Evolutionary conservation across 2,888 invertebrate genomes (phyloP).

Genomic region (Yponomeuta evonymella): DNA sequence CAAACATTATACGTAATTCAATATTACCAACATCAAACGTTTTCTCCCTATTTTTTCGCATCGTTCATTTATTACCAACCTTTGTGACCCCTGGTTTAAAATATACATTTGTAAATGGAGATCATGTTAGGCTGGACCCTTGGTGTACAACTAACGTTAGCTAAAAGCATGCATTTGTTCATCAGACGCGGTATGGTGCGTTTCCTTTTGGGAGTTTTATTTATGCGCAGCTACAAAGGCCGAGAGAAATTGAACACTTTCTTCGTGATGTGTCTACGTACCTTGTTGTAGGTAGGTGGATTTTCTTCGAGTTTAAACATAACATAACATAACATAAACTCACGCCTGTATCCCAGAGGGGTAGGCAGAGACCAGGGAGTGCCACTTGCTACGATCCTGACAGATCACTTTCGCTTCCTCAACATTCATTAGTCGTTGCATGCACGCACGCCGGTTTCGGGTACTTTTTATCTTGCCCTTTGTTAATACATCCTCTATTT

Average conservation of each 20-base stretch:
- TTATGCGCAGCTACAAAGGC: neutral
- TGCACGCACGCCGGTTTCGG: too few relatives aligned
- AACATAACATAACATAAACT: too few relatives aligned
- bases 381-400: too few relatives aligned
- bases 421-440: too few relatives aligned
- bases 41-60: constrained; percentile 3
- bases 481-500: too few relatives aligned
- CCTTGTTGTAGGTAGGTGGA: too few relatives aligned
- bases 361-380: too few relatives aligned
- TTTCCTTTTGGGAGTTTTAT: neutral
- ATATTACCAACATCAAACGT: neutral
- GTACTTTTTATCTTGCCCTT: too few relatives aligned
- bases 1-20: neutral
- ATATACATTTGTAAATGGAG: neutral
- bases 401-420: too few relatives aligned
- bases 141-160: neutral
- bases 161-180: neutral
- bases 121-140: neutral
- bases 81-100: neutral
- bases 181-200: neutral
- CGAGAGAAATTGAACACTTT: neutral
- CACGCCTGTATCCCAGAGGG: too few relatives aligned
- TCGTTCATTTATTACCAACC: neutral
- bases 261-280: too few relatives aligned
- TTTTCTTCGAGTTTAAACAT: too few relatives aligned